A percentile compares a stretch with the other conserved stretches of the same genome.
phyloP scores from a whole-genome alignment of 2,888 invertebrate species.

The Chromoteleia sp. region DNA sequence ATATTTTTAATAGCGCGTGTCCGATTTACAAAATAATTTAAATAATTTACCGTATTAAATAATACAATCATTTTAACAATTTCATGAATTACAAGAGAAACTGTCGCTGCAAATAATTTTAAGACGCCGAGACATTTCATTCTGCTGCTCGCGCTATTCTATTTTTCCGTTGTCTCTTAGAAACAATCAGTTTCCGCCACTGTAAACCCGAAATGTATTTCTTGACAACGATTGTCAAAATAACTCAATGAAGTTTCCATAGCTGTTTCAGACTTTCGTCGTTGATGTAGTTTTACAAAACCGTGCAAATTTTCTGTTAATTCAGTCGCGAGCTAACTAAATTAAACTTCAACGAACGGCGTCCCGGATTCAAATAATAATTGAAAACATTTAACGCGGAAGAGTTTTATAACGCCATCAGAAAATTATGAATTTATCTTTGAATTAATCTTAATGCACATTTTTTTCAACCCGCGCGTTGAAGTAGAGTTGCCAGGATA shows the following conservation, averaged over 20 bases:
- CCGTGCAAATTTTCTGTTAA: background rate
- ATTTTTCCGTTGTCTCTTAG: slow-evolving; percentile 20
- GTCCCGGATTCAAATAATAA: background rate
- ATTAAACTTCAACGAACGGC: background rate
- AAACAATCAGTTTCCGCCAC: slow-evolving; percentile 33
- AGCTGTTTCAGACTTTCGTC: background rate
- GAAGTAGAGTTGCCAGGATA: slow-evolving; percentile 17
- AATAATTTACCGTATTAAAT: too few relatives aligned
- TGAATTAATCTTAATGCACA: slow-evolving; percentile 40
- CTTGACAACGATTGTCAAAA: slow-evolving; percentile 10
- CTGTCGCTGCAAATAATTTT: slow-evolving; percentile 2
- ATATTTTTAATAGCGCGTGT: too few relatives aligned
- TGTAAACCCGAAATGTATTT: slow-evolving; percentile 28
- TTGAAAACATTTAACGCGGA: background rate
- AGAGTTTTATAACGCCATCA: background rate
- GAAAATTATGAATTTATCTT: slow-evolving; percentile 25
- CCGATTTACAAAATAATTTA: too few relatives aligned
- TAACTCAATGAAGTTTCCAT: slow-evolving; percentile 7
- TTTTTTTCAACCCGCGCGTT: slow-evolving; percentile 20
- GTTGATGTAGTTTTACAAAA: background rate
- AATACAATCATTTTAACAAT: background rate
- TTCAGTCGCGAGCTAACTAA: background rate
- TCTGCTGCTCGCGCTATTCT: slow-evolving; percentile 9
- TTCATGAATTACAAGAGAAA: background rate
- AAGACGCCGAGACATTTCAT: slow-evolving; percentile 16